Evolutionary conservation across 2,888 invertebrate species (phyloP).

Genomic region (Sesia bembeciformis): DNA sequence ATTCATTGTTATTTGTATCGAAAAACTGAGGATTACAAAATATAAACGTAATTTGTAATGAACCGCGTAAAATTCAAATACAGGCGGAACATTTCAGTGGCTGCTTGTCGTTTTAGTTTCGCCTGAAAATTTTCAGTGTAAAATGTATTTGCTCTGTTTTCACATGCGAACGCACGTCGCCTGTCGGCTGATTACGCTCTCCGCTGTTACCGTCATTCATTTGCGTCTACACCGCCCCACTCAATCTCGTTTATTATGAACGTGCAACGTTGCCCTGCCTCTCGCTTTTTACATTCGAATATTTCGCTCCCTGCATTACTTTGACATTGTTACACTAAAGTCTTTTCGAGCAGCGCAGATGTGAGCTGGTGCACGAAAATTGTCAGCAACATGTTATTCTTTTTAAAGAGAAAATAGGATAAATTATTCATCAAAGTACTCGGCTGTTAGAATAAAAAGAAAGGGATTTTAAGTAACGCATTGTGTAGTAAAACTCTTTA

Average conservation of each 20-base stretch:
- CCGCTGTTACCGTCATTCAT: slow-evolving; percentile 63
- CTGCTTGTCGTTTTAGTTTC: slow-evolving; percentile 16
- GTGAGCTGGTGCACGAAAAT: too few relatives aligned
- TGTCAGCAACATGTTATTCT: too few relatives aligned
- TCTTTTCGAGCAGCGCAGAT: background rate
- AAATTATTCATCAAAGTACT: too few relatives aligned
- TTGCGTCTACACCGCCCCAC: slow-evolving; percentile 60
- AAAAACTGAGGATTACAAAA: too few relatives aligned
- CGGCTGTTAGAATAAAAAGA: too few relatives aligned
- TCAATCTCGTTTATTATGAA: slow-evolving; percentile 70
- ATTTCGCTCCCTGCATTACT: slow-evolving; percentile 47
- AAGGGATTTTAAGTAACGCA: too few relatives aligned
- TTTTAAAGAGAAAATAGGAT: too few relatives aligned
- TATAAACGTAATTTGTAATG: background rate
- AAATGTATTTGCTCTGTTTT: slow-evolving; percentile 55
- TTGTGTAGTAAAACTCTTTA: too few relatives aligned
- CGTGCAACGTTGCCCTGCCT: slow-evolving; percentile 44
- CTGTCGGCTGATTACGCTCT: slow-evolving; percentile 60
- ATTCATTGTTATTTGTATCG: too few relatives aligned
- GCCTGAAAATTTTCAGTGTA: slow-evolving; percentile 28
- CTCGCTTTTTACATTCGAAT: slow-evolving; percentile 56
- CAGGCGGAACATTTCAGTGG: background rate
- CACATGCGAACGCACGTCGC: slow-evolving; percentile 49
- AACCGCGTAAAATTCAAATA: background rate
- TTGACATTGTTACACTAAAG: slow-evolving; percentile 26